Evolutionary conservation across 2,888 invertebrate genomes (phyloP).

Genomic region (Apoda limacodes): DNA sequence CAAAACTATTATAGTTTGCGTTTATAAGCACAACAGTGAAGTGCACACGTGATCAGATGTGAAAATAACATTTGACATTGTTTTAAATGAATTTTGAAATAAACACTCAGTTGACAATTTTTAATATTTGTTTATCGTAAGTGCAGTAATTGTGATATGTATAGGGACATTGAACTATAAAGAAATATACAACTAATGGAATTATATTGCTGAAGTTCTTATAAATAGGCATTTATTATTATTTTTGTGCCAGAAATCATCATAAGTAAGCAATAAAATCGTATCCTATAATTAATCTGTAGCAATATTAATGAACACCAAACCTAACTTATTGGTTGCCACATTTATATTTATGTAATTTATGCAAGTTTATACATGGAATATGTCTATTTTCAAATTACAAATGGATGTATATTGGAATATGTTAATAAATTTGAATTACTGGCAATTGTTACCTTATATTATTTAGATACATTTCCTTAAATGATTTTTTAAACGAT

Average conservation of each 20-base stretch:
- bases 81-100: slow-evolving; percentile 53
- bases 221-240: slow-evolving; percentile 41
- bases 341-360: slow-evolving; percentile 47
- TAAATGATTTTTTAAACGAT: too few species aligned
- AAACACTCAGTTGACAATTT: slow-evolving; percentile 60
- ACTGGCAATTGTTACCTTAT: slow-evolving; percentile 38
- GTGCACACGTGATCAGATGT: slow-evolving; percentile 60
- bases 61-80: slow-evolving; percentile 58
- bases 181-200: slow-evolving; percentile 32
- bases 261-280: too few species aligned
- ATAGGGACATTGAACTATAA: too few species aligned
- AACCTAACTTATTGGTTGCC: slow-evolving; percentile 49
- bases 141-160: slow-evolving; percentile 66
- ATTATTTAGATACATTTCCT: slow-evolving; percentile 28
- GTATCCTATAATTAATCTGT: slow-evolving; percentile 25
- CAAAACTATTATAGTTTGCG: slow-evolving; percentile 55
- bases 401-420: slow-evolving; percentile 58
- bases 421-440: slow-evolving; percentile 67
- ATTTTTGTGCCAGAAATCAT: slow-evolving; percentile 32
- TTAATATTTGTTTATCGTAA: slow-evolving; percentile 66
- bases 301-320: slow-evolving; percentile 46
- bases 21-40: slow-evolving; percentile 61
- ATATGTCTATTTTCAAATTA: slow-evolving; percentile 63
- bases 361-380: slow-evolving; percentile 55
- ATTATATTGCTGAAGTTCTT: slow-evolving; percentile 38